These are phyloP conservation scores for Latheticus oryzae DNA, from an alignment of 2,888 invertebrate genomes.

Conservation along the genomic window DNA sequence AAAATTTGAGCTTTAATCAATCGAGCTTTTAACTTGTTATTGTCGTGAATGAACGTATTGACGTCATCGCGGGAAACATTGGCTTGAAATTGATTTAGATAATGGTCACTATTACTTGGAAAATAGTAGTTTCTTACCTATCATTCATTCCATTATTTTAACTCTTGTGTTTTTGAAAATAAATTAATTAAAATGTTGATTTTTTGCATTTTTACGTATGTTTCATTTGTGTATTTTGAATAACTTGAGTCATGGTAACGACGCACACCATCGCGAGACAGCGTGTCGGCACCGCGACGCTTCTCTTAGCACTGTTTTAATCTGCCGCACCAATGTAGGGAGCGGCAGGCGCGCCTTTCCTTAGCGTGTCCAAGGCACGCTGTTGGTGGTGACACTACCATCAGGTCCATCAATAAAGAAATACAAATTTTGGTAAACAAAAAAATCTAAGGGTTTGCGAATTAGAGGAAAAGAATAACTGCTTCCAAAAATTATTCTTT, in stretches of 20 bases:
- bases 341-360: slow-evolving; percentile 39
- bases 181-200: too few species aligned
- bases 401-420: too few species aligned
- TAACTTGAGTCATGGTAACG: slow-evolving; percentile 10
- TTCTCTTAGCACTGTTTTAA: slow-evolving; percentile 37
- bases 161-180: too few species aligned
- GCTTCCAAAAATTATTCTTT: too few species aligned
- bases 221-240: background rate
- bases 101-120: slow-evolving; percentile 2
- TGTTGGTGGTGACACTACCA: slow-evolving; percentile 14
- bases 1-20: slow-evolving; percentile 1
- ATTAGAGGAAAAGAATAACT: too few species aligned
- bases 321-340: slow-evolving; percentile 40
- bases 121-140: background rate
- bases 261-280: slow-evolving; percentile 40
- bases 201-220: slow-evolving; percentile 1
- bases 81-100: slow-evolving; percentile 5
- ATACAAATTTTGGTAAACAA: too few species aligned
- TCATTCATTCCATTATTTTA: slow-evolving; percentile 1
- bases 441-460: too few species aligned
- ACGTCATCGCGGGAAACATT: slow-evolving; percentile 13
- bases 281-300: slow-evolving; percentile 41
- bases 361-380: slow-evolving; percentile 38
- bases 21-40: slow-evolving; percentile 1
- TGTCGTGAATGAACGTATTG: slow-evolving; percentile 5